These are phyloP conservation scores for Procambarus virginalis DNA, from an alignment of 1,140 invertebrate genomes.

Conservation along the genomic window DNA sequence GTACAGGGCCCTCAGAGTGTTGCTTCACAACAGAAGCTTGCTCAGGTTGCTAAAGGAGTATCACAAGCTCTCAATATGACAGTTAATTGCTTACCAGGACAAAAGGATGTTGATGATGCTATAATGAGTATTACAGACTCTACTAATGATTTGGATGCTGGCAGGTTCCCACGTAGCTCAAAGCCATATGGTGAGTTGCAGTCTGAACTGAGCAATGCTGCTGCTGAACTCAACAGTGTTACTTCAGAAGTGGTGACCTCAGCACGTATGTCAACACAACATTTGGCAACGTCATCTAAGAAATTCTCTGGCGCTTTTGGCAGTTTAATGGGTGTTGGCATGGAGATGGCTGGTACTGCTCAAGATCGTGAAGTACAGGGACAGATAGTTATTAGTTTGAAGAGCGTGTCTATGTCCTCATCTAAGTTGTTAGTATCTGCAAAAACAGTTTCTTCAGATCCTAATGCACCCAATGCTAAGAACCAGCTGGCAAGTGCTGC, in stretches of 20 bases:
- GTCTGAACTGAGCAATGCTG: constrained; percentile 86
- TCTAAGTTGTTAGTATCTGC: constrained; percentile 90
- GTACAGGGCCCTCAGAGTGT: constrained; percentile 56
- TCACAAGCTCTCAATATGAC: constrained; percentile 77
- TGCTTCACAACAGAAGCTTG: constrained; percentile 64
- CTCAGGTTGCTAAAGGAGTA: constrained; percentile 77
- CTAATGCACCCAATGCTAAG: constrained; percentile 90
- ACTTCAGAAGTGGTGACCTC: constrained; percentile 86
- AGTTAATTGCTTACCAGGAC: constrained; percentile 89
- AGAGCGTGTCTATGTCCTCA: constrained; percentile 90
- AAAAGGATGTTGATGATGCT: constrained; percentile 90
- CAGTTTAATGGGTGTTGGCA: constrained; percentile 83
- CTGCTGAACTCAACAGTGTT: constrained; percentile 87
- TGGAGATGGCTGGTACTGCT: constrained; percentile 84
- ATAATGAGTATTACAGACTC: constrained; percentile 87
- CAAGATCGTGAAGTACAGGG: constrained; percentile 82
- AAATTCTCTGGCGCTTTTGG: constrained; percentile 86
- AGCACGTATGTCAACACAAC: constrained; percentile 79
- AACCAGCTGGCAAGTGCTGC: constrained; percentile 91
- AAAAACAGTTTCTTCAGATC: constrained; percentile 91
- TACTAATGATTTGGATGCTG: constrained; percentile 82
- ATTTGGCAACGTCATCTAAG: constrained; percentile 83
- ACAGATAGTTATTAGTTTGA: constrained; percentile 89
- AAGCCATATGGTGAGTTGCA: constrained; percentile 90
- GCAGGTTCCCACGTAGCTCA: constrained; percentile 82